Base-by-base conservation (phyloP, 1,140 invertebrate species). In the Penaeus vannamei region DNA sequence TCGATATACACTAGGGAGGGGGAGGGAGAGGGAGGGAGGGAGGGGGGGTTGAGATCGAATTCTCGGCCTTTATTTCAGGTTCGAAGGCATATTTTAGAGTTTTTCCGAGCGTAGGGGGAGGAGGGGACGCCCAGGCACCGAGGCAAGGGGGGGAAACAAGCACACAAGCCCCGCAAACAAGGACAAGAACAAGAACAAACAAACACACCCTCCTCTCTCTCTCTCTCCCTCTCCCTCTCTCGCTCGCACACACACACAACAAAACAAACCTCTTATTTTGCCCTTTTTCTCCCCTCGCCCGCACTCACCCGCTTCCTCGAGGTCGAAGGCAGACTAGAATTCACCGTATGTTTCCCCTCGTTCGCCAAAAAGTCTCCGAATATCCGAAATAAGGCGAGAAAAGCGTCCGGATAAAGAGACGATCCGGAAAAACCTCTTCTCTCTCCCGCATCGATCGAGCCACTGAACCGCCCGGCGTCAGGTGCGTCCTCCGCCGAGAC, bases 371-470 rank as follows among this genome's bases (percentile, higher is more conserved):
- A 53, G 53, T 53, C 53, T 53, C 53, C 76, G n/a, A 46, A 53
- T 59, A 80, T 80, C 26, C 23, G 81, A 59, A 83, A 59, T 59
- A 53, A 59, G 59, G 26, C 81, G 46, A 53, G 32, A 26, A n/a
- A 80, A n/a, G 23, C 46, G 36, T 53, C 53, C 53, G 53, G 53
- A 53, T 53, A 53, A 53, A 53, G 53, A 53, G 53, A 53, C 53
- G 53, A 53, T 53, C 53, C 53, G 53, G 53, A 53, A 53, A 53
- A 53, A 89, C 87, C 87, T 89, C 87, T 76, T 79, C 32, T 53
- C 76, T 79, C 87, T 89, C 66, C 87, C 42, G 83, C 87, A 89
- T 89, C 87, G 87, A 89, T 89, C 87, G 82, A 83, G 72, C 72
- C 87, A 89, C 87, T 89, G 72, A 89, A 60, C 81, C 69, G 72